Conservation (phyloP, 2,797 vertebrate genomes). For the Onychomys arenicola region DNA sequence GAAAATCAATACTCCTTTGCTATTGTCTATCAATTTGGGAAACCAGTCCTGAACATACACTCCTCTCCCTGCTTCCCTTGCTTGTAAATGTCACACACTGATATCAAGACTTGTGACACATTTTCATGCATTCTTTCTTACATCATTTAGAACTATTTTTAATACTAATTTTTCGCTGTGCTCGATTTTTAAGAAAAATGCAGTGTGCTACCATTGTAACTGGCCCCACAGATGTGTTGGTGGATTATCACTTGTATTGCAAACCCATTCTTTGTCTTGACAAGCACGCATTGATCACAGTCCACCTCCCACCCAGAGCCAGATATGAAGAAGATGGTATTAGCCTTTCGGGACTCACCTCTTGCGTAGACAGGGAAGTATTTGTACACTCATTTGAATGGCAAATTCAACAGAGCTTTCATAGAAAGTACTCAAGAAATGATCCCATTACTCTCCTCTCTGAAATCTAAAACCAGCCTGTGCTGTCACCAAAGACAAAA, state of each 20-base stretch:
- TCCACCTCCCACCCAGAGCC: neutral
- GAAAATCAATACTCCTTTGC: conserved; percentile 71
- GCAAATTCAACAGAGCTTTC: conserved; percentile 25
- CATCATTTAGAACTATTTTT: conserved; percentile 20
- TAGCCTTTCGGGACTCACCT: neutral
- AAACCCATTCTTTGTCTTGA: conserved; percentile 52
- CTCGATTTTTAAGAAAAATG: conserved; percentile 57
- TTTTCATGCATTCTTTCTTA: neutral
- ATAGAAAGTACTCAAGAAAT: conserved; percentile 32
- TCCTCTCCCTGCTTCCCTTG: conserved; percentile 28
- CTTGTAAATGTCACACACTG: neutral
- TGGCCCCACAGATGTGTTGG: neutral
- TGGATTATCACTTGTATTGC: neutral
- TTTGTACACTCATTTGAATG: conserved; percentile 31
- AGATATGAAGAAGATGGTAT: neutral
- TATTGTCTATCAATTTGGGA: conserved; percentile 44
- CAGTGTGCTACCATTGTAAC: neutral
- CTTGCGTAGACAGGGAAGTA: neutral
- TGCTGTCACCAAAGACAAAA: conserved; percentile 42
- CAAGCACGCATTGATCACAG: conserved; percentile 41
- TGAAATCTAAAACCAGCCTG: conserved; percentile 33
- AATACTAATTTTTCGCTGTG: neutral
- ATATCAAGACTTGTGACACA: neutral
- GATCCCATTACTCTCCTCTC: neutral
- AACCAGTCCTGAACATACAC: neutral